Evolutionary conservation across 2,888 invertebrate species (phyloP).

Genomic region (Electrophaes corylata): DNA sequence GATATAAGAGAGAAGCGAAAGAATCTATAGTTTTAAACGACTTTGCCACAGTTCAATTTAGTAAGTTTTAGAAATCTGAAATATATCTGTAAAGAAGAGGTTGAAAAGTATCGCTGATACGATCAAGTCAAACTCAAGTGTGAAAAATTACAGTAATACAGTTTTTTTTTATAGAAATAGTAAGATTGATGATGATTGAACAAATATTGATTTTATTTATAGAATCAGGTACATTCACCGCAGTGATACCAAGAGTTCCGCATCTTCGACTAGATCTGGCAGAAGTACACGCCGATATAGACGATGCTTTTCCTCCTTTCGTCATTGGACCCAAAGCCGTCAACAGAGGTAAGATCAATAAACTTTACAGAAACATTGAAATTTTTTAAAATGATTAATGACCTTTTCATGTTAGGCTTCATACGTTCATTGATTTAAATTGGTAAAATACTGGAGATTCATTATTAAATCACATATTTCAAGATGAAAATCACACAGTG

Average conservation of each 20-base stretch:
- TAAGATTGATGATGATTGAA: neutral
- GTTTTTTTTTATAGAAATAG: neutral
- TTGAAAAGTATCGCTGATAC: no score
- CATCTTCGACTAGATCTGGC: slow-evolving; percentile 23
- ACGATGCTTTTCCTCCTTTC: slow-evolving; percentile 8
- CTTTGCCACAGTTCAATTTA: slow-evolving; percentile 7
- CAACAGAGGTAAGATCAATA: slow-evolving; percentile 9
- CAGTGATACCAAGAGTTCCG: slow-evolving; percentile 21
- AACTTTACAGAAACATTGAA: no score
- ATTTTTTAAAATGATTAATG: no score
- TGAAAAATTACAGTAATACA: no score
- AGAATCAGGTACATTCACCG: slow-evolving; percentile 23
- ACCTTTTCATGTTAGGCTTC: no score
- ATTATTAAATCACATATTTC: no score
- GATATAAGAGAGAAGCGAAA: slow-evolving; percentile 24
- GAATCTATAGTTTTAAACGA: slow-evolving; percentile 28
- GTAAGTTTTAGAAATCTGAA: slow-evolving; percentile 15
- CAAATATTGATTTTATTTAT: neutral
- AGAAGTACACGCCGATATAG: slow-evolving; percentile 15
- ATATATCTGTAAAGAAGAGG: neutral
- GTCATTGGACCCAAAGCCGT: slow-evolving; percentile 11
- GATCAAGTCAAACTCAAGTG: no score
- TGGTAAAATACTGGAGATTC: no score
- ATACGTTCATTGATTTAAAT: no score
- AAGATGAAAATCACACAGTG: no score